Evolutionary conservation across 2,797 vertebrate genomes (phyloP), one percentile per base, ranked within the genome.

Genomic region (Molothrus aeneus): DNA sequence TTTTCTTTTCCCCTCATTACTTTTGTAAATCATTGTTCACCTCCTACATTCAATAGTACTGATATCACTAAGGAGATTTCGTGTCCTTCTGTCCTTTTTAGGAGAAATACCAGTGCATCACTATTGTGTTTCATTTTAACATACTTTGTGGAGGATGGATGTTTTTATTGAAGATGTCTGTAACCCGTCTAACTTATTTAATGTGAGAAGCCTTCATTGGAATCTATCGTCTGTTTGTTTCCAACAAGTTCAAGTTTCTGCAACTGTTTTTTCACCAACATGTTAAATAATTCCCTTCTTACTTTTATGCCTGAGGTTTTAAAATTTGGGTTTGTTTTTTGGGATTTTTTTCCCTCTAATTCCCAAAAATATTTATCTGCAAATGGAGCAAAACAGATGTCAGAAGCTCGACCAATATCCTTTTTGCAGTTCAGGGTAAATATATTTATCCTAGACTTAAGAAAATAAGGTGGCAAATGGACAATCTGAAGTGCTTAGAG

Each of bases 11-110:
- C 73, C 91, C 81, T 95, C 86, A 38, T 85, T 87, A 66, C 84
- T 86, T 94, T 88, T 0, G 72, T 93, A 95, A 96, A 89, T 94
- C 93, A 86, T 92, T 96, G 82, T 94, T 97, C 97, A 93, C 94
- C 95, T 98, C 95, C 87, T 94, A 63, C 84, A 74, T 96, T 97
- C 74, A 63, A 38, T 94, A 96, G 89, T 97, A 81, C 93, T 95
- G 95, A 95, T 96, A 95, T 96, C 95, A 93, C 94, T 96, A 88
- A 96, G 95, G 95, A 96, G 92, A 95, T 93, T 97, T 93, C 81
- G 64, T 96, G 84, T 96, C 95, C 92, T 97, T 91, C 91, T 97
- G 92, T 94, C 94, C 80, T 96, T 97, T 97, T 85, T 97, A 97
- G 97, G 97, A 97, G 96, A 95, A 95, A 70, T 70, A 89, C 94